Evolutionary conservation across 2,888 invertebrate species (phyloP).

Genomic region (Microchrysa polita): DNA sequence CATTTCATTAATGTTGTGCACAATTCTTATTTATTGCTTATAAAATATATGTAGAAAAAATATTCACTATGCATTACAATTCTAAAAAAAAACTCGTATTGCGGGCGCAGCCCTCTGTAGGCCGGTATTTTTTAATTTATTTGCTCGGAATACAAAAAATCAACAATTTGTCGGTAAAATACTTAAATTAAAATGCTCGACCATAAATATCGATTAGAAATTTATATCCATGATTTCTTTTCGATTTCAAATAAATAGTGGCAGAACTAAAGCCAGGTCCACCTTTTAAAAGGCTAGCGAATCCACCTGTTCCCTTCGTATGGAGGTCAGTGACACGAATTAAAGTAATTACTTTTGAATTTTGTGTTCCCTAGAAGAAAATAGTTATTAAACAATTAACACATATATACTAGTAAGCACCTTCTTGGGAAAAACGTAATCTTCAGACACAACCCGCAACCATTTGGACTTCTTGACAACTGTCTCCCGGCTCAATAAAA

Average conservation of each 20-base stretch:
- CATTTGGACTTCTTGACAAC: conserved; percentile 10
- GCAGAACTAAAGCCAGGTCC: conserved; percentile 61
- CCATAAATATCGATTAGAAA: conserved; percentile 64
- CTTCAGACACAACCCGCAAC: not conserved
- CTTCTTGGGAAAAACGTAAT: conserved; percentile 2
- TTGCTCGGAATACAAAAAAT: no score
- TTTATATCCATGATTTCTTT: conserved; percentile 63
- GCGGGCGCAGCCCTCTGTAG: no score
- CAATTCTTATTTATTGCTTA: no score
- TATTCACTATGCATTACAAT: no score
- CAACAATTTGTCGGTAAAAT: no score
- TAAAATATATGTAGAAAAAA: no score
- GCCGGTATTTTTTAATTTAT: no score
- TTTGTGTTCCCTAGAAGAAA: not conserved
- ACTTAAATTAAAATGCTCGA: not conserved
- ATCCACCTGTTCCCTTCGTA: conserved; percentile 65
- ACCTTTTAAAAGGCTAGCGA: conserved; percentile 59
- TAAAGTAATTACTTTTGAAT: conserved; percentile 16
- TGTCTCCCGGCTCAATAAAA: not conserved
- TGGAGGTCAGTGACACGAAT: conserved; percentile 20
- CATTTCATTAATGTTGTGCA: no score
- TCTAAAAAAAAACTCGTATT: no score
- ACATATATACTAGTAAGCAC: not conserved
- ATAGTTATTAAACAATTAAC: not conserved
- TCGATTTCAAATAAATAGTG: conserved; percentile 64